These are phyloP conservation scores for Micropoecilia bifurca DNA, from an alignment of 2,797 vertebrate species.

Conservation along the genomic window DNA sequence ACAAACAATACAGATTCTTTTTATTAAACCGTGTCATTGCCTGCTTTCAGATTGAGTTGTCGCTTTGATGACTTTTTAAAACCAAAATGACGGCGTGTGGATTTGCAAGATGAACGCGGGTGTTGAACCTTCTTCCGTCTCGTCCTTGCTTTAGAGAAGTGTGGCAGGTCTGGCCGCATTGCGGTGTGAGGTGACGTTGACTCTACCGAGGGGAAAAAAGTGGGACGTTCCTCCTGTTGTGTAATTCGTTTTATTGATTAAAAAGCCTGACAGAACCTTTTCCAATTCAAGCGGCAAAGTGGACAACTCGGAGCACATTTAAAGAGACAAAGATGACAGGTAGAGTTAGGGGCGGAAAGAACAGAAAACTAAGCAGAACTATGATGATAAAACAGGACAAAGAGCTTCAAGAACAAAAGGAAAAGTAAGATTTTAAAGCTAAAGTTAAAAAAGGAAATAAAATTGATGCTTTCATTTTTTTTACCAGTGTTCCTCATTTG, in stretches of 20 bases:
- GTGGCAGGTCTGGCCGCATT: neutral
- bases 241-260: neutral
- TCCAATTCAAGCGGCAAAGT: neutral
- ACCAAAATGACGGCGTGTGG: neutral
- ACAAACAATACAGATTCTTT: conserved; percentile 87
- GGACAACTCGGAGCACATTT: neutral
- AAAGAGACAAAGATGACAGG: neutral
- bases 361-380: neutral
- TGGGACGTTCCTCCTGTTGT: neutral
- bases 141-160: neutral
- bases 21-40: conserved; percentile 75
- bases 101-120: neutral
- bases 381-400: neutral
- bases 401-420: neutral
- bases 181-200: neutral
- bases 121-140: neutral
- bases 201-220: neutral
- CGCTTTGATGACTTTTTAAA: neutral
- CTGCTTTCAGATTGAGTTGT: conserved; percentile 44
- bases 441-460: neutral
- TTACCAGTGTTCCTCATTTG: neutral
- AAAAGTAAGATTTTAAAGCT: neutral
- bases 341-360: too few relatives aligned
- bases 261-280: neutral
- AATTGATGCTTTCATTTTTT: neutral